Base-by-base conservation (phyloP, 2,888 invertebrate genomes). In the Phortica okadai region DNA sequence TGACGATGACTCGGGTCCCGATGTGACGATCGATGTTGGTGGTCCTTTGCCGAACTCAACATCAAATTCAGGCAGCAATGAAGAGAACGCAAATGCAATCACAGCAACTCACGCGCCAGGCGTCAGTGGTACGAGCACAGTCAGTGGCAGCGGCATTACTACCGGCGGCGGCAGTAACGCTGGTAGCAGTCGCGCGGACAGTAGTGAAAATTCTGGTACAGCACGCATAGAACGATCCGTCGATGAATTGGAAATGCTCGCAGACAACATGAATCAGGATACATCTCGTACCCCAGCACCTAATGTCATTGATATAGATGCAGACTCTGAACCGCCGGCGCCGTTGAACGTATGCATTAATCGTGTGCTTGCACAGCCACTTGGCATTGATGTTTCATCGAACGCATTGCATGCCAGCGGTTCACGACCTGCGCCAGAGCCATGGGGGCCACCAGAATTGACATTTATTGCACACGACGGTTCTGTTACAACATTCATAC, bases 331-430 rank as follows among this genome's bases (percentile, higher is more conserved):
- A 6, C 79, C 80, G 0, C 75, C 82, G 2, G 73, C 79, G 10
- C 81, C 77, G 42, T 86, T 84, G 45, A 86, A 85, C 8, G 79
- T 85, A 41, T 81, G 84, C 59, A 78, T 85, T 75, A 83, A 83
- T 16, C 84, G 80, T 72, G 81, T 85, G 2, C 84, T 85, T 54
- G 82, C 82, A 0, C 69, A 87, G 50, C 85, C 85, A 0, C 54
- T 85, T 66, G 85, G 82, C 21, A 85, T 85, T 67, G 85, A 85
- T 80, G 87, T 85, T 0, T 72, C 59, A 44, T 14, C 73, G 2
- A 69, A 50, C 21, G 50, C 50, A 8, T 10, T 69, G 10, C 50
- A 69, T 50, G n/a, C 76, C 6, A 79, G 74, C 50, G 73, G 50
- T 8, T 21, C 74, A 25, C 77, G 79, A 21, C 76, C 77, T 69